These are phyloP conservation scores for Phyllopteryx taeniolatus DNA, from an alignment of 2,113 vertebrate genomes.

Conservation along the genomic window DNA sequence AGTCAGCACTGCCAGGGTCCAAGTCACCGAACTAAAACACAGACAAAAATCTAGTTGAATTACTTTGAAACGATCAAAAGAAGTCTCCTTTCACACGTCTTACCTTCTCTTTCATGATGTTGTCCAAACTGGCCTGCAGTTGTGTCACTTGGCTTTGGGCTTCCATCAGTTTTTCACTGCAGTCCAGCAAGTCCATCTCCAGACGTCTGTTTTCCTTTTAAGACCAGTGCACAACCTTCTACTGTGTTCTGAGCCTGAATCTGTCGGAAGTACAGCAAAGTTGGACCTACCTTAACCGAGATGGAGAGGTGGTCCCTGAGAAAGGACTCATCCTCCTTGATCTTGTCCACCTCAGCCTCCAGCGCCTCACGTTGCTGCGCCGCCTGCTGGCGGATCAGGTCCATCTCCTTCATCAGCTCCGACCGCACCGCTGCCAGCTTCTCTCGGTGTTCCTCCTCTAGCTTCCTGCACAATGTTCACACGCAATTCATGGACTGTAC, in stretches of 20 bases:
- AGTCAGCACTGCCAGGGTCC: conserved; percentile 84
- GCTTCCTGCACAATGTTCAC: conserved; percentile 74
- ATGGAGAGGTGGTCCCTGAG: conserved; percentile 83
- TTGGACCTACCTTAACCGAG: conserved; percentile 80
- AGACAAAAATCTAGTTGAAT: not conserved
- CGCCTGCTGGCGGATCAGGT: conserved; percentile 85
- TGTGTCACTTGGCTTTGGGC: conserved; percentile 79
- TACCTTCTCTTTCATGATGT: conserved; percentile 86
- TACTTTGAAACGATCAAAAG: not conserved
- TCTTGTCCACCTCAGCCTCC: conserved; percentile 83
- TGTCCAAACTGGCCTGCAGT: conserved; percentile 86
- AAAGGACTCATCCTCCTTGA: conserved; percentile 83
- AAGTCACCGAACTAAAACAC: conserved; percentile 84
- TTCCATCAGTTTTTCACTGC: conserved; percentile 78
- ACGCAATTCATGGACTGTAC: not conserved
- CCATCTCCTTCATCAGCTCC: conserved; percentile 82
- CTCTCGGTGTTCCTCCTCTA: conserved; percentile 90
- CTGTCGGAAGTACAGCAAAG: not conserved
- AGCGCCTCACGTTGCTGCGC: conserved; percentile 80
- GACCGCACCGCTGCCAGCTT: conserved; percentile 71
- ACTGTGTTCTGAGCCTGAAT: not conserved
- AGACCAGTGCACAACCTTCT: not conserved
- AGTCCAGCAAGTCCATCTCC: conserved; percentile 85
- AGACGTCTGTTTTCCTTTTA: conserved; percentile 86
- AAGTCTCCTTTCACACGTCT: not conserved